phyloP scores from a whole-genome alignment of 2,113 vertebrate genomes.

The Periophthalmus modestus region DNA sequence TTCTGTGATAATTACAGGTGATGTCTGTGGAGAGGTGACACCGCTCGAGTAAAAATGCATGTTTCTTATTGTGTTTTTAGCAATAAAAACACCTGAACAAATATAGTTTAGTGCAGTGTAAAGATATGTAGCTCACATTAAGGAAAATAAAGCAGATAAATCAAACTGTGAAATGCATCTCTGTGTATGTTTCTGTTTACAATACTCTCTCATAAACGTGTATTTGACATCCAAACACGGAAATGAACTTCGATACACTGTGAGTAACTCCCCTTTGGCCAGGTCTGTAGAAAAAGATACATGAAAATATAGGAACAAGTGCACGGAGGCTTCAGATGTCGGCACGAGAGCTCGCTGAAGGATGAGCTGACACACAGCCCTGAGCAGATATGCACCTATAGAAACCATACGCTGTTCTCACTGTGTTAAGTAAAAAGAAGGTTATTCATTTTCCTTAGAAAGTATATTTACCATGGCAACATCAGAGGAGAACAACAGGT shows the following conservation, averaged over 20 bases:
- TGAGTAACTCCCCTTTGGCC: not conserved
- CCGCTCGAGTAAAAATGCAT: no score
- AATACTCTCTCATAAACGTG: not conserved
- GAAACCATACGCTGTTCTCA: constrained; percentile 5
- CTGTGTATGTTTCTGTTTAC: not conserved
- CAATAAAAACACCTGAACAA: no score
- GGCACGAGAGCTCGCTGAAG: not conserved
- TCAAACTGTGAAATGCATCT: no score
- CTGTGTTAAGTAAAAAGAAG: constrained; percentile 47
- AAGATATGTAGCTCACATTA: no score
- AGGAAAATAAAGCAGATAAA: no score
- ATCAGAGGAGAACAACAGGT: constrained; percentile 38
- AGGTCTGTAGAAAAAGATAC: not conserved
- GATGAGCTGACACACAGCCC: not conserved
- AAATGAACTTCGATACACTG: not conserved
- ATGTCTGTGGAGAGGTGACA: no score
- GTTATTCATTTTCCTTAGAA: constrained; percentile 29
- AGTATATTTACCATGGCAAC: constrained; percentile 47
- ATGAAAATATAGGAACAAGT: not conserved
- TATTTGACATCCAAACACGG: not conserved
- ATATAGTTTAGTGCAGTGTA: no score
- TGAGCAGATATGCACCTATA: not conserved
- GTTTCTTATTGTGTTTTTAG: no score
- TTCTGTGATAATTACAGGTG: no score
- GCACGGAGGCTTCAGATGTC: not conserved